phyloP scores from a whole-genome alignment of 2,888 invertebrate species.

The Lordiphosa fenestrarum region DNA sequence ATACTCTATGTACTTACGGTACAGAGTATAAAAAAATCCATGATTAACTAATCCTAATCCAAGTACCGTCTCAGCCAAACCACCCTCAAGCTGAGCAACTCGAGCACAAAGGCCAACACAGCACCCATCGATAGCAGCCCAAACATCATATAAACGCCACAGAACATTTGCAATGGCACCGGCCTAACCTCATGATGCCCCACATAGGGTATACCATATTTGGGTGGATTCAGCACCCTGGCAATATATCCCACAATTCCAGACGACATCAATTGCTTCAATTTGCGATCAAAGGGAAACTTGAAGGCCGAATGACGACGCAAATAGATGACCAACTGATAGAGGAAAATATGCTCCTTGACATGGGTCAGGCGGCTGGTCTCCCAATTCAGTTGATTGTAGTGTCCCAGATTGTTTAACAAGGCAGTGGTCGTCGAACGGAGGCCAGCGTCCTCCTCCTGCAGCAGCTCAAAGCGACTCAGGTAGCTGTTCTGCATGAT shows the following conservation, averaged over 20 bases:
- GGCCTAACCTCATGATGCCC: conserved; percentile 13
- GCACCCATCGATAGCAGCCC: conserved; percentile 20
- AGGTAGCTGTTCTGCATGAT: conserved; percentile 6
- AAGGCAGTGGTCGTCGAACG: conserved; percentile 37
- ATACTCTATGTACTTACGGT: too few relatives aligned
- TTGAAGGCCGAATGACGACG: conserved; percentile 60
- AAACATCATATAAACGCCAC: conserved; percentile 38
- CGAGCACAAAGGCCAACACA: conserved; percentile 32
- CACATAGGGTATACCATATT: background rate
- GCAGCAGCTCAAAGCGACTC: conserved; percentile 36
- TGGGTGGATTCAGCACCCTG: conserved; percentile 24
- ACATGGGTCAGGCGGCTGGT: conserved; percentile 57
- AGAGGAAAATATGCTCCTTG: conserved; percentile 56
- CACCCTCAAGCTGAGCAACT: conserved; percentile 38
- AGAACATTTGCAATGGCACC: conserved; percentile 29
- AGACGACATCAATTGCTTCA: conserved; percentile 53
- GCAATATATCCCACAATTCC: conserved; percentile 57
- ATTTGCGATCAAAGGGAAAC: conserved; percentile 55
- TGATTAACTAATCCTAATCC: background rate
- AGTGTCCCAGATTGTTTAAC: conserved; percentile 54
- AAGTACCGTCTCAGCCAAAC: conserved; percentile 37
- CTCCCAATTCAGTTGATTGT: conserved; percentile 48
- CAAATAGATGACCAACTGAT: conserved; percentile 64
- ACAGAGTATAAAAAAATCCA: too few relatives aligned
- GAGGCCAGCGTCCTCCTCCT: conserved; percentile 5